phyloP scores from a whole-genome alignment of 2,113 vertebrate species.

The Brachionichthys hirsutus region DNA sequence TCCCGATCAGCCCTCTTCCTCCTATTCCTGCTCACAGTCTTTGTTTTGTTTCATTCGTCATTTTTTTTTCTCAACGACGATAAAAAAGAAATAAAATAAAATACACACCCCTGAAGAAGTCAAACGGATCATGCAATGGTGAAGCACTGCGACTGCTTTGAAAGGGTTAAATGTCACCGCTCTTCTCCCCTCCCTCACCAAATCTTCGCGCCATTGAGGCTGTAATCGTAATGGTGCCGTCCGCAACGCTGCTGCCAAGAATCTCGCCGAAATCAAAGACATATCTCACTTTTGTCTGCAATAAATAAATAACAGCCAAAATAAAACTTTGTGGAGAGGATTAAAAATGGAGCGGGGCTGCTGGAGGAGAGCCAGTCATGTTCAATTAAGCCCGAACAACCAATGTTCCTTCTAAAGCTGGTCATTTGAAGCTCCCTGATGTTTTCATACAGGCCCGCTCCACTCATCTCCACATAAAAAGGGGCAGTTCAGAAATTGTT shows the following conservation, averaged over 20 bases:
- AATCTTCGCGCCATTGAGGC: neutral
- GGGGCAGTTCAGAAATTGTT: constrained; percentile 79
- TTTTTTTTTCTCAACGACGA: too few species aligned
- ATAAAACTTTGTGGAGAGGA: constrained; percentile 70
- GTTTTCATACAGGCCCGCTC: constrained; percentile 73
- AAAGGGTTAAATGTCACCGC: constrained; percentile 5
- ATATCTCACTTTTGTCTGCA: constrained; percentile 59
- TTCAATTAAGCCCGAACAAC: constrained; percentile 77
- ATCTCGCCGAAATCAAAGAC: constrained; percentile 39
- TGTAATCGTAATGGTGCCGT: constrained; percentile 9
- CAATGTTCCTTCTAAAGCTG: constrained; percentile 70
- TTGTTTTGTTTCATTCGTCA: constrained; percentile 58
- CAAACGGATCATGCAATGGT: constrained; percentile 46
- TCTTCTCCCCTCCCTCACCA: neutral
- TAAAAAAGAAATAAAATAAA: too few species aligned
- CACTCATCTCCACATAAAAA: constrained; percentile 80
- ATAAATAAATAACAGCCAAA: constrained; percentile 75
- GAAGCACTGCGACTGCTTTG: constrained; percentile 9
- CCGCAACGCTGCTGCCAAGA: constrained; percentile 48
- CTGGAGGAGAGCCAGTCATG: constrained; percentile 64
- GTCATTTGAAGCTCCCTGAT: constrained; percentile 77
- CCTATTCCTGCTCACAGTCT: constrained; percentile 17
- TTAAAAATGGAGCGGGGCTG: constrained; percentile 62
- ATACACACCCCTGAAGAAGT: constrained; percentile 35
- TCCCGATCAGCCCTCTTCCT: neutral